A percentile compares a stretch with the other conserved stretches of the same genome.
phyloP scores from a whole-genome alignment of 2,888 invertebrate genomes.

The Lasiommata megera region DNA sequence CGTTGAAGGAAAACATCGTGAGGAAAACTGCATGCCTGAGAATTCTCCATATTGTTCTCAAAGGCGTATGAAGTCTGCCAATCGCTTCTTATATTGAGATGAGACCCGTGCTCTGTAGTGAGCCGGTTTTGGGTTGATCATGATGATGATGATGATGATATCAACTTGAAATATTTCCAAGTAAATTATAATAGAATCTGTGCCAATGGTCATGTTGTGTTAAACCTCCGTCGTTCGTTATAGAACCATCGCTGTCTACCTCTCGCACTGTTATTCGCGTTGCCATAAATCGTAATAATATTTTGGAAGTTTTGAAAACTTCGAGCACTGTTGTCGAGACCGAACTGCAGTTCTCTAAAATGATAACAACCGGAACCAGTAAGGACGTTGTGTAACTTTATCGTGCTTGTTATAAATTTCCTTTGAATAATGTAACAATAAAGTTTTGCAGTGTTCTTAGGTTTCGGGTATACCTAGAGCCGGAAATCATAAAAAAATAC shows the following conservation, averaged over 20 bases:
- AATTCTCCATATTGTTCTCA: no score
- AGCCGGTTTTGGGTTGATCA: no score
- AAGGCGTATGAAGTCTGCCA: no score
- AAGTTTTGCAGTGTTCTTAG: background rate
- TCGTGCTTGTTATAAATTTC: conserved; percentile 9
- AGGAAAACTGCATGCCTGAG: no score
- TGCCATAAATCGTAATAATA: conserved; percentile 8
- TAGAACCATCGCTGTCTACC: background rate
- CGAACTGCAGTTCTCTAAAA: conserved; percentile 5
- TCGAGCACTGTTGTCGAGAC: background rate
- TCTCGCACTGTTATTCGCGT: background rate
- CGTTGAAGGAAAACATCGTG: no score
- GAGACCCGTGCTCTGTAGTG: no score
- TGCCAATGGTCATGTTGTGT: background rate
- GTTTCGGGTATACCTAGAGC: background rate
- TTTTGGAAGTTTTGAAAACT: conserved; percentile 7
- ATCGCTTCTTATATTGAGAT: no score
- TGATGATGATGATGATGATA: no score
- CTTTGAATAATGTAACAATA: background rate
- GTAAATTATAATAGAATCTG: background rate
- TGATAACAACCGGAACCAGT: conserved; percentile 5
- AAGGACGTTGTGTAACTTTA: conserved; percentile 1
- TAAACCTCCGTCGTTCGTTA: background rate
- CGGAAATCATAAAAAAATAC: no score
- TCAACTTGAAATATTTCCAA: no score